Conservation (phyloP, 2,797 vertebrate species). For the Novumbra hubbsi region DNA sequence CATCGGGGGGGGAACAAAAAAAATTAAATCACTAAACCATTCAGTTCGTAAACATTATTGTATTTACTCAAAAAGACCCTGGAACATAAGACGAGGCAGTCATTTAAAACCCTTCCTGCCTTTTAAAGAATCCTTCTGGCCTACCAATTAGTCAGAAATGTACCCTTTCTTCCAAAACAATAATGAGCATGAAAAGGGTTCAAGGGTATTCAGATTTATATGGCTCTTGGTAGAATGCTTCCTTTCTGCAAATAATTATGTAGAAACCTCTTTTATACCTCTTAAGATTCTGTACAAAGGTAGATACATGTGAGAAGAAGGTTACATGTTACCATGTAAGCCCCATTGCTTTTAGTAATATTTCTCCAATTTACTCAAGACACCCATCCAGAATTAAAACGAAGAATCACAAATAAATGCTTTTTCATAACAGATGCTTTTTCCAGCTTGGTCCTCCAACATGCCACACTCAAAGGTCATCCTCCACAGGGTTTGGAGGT, state of each 20-base stretch:
- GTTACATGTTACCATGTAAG: no score
- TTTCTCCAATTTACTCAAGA: background rate
- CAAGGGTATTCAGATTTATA: no score
- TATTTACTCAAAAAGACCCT: background rate
- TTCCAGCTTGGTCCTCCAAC: constrained; percentile 27
- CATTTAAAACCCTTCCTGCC: no score
- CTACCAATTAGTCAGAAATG: no score
- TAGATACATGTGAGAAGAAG: background rate
- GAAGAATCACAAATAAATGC: background rate
- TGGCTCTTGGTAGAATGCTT: no score
- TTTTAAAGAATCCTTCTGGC: no score
- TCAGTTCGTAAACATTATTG: background rate
- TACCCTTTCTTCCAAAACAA: no score
- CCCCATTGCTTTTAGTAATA: background rate
- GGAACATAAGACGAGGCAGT: background rate
- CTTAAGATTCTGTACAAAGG: background rate
- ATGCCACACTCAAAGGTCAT: constrained; percentile 37
- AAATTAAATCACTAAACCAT: background rate
- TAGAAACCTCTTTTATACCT: no score
- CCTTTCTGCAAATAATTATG: no score
- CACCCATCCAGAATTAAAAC: background rate
- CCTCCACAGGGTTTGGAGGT: constrained; percentile 8
- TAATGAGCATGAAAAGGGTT: no score
- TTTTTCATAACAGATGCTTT: constrained; percentile 24
- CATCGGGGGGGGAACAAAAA: background rate